Evolutionary conservation across 2,797 vertebrate genomes (phyloP).

Genomic region (Mormyrops boulengeri): DNA sequence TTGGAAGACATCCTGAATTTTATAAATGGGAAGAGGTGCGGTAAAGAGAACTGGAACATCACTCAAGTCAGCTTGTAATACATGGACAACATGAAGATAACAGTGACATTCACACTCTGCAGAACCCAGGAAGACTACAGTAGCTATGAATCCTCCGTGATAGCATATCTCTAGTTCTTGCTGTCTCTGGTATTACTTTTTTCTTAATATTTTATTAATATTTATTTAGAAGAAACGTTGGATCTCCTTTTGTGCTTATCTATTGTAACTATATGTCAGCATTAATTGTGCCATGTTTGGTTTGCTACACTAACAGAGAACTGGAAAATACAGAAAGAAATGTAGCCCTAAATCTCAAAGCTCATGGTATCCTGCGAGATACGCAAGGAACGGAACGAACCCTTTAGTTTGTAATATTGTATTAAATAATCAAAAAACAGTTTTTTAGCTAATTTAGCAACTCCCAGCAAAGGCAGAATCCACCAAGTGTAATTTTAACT

Average conservation of each 20-base stretch:
- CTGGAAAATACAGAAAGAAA: slow-evolving; percentile 66
- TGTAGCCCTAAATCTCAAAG: slow-evolving; percentile 50
- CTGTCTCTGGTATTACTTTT: neutral
- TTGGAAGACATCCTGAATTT: slow-evolving; percentile 77
- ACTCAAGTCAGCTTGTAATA: slow-evolving; percentile 31
- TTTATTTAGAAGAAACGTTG: neutral
- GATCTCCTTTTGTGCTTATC: neutral
- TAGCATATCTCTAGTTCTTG: slow-evolving; percentile 49
- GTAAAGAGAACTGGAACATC: slow-evolving; percentile 25
- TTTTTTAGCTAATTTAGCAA: neutral
- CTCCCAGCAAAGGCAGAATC: neutral
- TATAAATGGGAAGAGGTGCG: slow-evolving; percentile 71
- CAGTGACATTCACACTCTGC: slow-evolving; percentile 62
- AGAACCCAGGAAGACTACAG: slow-evolving; percentile 53
- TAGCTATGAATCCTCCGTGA: slow-evolving; percentile 65
- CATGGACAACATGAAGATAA: slow-evolving; percentile 53
- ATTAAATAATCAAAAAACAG: neutral
- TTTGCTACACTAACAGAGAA: slow-evolving; percentile 69
- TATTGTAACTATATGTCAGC: neutral
- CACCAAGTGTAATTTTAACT: neutral
- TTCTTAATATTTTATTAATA: neutral
- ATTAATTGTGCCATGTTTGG: neutral
- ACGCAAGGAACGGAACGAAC: slow-evolving; percentile 62
- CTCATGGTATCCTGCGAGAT: slow-evolving; percentile 63
- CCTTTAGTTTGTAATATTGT: neutral